phyloP scores from a whole-genome alignment of 2,888 invertebrate species.

The Andrena minutula region DNA sequence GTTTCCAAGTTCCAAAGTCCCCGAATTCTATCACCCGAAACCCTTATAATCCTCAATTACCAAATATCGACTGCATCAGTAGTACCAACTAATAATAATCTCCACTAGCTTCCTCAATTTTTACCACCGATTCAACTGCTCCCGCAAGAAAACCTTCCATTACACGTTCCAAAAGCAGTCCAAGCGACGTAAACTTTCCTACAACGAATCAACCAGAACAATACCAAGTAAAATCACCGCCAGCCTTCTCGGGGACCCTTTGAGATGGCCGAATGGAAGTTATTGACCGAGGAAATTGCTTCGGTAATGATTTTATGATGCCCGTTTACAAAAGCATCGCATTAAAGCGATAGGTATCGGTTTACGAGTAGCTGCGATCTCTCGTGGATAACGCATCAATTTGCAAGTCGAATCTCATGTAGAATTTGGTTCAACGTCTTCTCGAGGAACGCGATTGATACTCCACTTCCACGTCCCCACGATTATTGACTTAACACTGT shows the following conservation, averaged over 20 bases:
- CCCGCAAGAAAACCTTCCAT: neutral
- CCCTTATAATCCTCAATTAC: neutral
- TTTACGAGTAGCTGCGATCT: slow-evolving; percentile 19
- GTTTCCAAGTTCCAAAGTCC: too few species aligned
- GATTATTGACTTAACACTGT: slow-evolving; percentile 50
- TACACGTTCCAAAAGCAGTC: neutral
- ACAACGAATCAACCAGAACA: neutral
- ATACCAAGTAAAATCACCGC: slow-evolving; percentile 8
- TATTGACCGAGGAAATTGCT: slow-evolving; percentile 33
- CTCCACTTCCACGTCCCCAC: slow-evolving; percentile 13
- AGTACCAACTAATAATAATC: neutral
- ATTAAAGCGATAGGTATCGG: slow-evolving; percentile 8
- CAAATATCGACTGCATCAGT: neutral
- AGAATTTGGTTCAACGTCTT: slow-evolving; percentile 15
- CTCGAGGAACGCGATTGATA: slow-evolving; percentile 28
- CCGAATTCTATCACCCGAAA: neutral
- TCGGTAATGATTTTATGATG: slow-evolving; percentile 47
- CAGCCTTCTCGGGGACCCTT: neutral
- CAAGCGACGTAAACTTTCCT: neutral
- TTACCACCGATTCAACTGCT: neutral
- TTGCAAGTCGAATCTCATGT: neutral
- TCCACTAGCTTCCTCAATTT: neutral
- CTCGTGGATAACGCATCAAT: slow-evolving; percentile 7
- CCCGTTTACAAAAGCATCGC: slow-evolving; percentile 19
- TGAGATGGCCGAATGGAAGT: slow-evolving; percentile 1